Evolutionary conservation across 1,140 invertebrate species (phyloP), one percentile per base, ranked within the genome.

Genomic region (Apis florea): DNA sequence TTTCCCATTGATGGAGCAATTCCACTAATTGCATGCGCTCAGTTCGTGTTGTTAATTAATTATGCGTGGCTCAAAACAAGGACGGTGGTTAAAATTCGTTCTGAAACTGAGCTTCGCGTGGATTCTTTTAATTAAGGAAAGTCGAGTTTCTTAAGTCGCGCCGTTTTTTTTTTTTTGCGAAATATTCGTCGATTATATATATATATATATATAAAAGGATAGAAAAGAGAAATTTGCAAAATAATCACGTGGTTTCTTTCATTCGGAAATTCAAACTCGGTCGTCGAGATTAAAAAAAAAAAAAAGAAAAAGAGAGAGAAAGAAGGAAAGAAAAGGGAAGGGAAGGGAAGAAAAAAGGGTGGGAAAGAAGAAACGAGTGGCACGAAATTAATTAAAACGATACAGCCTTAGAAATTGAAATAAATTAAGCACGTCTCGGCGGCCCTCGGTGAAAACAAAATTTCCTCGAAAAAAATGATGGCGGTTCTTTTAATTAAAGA

Each of bases 351-450:
- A 3, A n/a, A n/a, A 47, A 26, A 54, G 11, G 15, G 9, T 11
- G 8, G 11, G 26, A 8, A 17, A 47, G 21, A 40, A 17, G 49
- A 64, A 63, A 21, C 69, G 53, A 54, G 70, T 54, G 17, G 31
- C 70, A 51, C 26, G 69, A 73, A 73, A 80, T 80, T 80, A 73
- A 80, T 80, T 80, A 80, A 73, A 80, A 74, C 70, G 58, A 63
- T 53, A 31, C 58, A 40, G 56, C 68, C 68, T 71, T 71, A 71
- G 76, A 59, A 59, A 71, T 49, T 54, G 78, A 66, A 80, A 74
- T 80, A 56, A 80, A 80, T 73, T 63, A 74, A 80, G 47, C 51
- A 51, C 26, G 70, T 51, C 31, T 59, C 19, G 54, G 19, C 47
- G 40, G 26, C 1, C 4, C 24, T n/a, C 15, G 26, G 8, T 24